Percentiles rank a stretch among this genome's conserved stretches.
Evolutionary conservation across 1,140 invertebrate genomes (phyloP).

Genomic region (Aphaenogaster rudis): DNA sequence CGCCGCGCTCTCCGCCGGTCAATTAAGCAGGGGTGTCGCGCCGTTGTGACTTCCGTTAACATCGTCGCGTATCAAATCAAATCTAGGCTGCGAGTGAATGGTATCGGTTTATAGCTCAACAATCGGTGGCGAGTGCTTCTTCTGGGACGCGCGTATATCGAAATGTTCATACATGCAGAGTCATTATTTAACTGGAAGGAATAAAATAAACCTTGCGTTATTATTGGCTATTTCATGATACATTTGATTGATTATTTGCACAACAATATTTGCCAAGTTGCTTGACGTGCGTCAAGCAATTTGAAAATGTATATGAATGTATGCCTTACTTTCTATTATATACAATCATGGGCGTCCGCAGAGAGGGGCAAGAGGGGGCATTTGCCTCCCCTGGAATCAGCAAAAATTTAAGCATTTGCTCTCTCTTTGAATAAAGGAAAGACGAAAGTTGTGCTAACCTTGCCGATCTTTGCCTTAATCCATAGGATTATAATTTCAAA

Average conservation of each 20-base stretch:
- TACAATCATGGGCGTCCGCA: neutral
- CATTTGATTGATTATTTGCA: neutral
- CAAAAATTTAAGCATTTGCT: no score
- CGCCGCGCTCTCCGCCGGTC: slow-evolving; percentile 10
- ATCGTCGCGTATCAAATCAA: neutral
- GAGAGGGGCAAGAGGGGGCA: no score
- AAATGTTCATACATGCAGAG: neutral
- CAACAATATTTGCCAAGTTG: neutral
- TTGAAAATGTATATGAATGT: slow-evolving; percentile 1
- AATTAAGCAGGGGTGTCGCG: slow-evolving; percentile 38
- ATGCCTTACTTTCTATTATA: neutral
- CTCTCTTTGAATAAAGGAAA: no score
- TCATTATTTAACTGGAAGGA: neutral
- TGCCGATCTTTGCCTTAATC: no score
- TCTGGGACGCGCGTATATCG: neutral
- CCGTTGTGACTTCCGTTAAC: neutral
- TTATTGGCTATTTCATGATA: neutral
- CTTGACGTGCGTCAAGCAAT: neutral
- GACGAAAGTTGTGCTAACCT: no score
- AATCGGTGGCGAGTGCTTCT: neutral
- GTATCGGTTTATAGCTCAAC: neutral
- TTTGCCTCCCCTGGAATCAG: no score
- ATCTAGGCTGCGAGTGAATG: neutral
- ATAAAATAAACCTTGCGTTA: neutral
- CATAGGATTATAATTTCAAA: no score